phyloP scores from a whole-genome alignment of 2,888 invertebrate genomes.

The Campoplex capitator region DNA sequence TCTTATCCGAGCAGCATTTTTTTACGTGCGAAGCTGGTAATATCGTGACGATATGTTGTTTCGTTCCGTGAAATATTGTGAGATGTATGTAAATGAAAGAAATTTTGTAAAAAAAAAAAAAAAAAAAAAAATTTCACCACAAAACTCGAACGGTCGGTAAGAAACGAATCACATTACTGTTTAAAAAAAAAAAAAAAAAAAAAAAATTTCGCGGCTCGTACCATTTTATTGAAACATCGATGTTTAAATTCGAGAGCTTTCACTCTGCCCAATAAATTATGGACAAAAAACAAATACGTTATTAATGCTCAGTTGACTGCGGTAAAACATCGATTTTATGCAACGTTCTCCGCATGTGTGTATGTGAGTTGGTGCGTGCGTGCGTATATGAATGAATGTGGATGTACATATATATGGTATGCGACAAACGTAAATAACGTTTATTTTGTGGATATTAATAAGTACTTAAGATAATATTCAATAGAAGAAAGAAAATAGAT shows the following conservation, averaged over 20 bases:
- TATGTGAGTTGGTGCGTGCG: background rate
- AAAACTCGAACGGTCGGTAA: background rate
- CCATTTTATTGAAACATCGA: slow-evolving; percentile 9
- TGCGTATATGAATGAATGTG: background rate
- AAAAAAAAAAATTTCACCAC: slow-evolving; percentile 16
- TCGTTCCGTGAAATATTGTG: background rate
- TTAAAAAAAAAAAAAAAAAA: slow-evolving; percentile 11
- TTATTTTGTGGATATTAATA: slow-evolving; percentile 49
- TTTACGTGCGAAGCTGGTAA: slow-evolving; percentile 25
- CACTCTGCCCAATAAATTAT: slow-evolving; percentile 13
- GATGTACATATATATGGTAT: background rate
- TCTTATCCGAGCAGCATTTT: background rate
- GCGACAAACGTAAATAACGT: slow-evolving; percentile 18
- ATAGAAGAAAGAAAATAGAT: background rate
- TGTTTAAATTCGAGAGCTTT: background rate
- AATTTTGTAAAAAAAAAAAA: slow-evolving; percentile 51
- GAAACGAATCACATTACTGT: slow-evolving; percentile 21
- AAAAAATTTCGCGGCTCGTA: slow-evolving; percentile 37
- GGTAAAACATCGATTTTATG: background rate
- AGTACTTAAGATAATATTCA: slow-evolving; percentile 35
- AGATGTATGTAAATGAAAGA: slow-evolving; percentile 28
- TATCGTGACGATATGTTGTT: slow-evolving; percentile 3
- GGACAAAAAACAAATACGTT: background rate
- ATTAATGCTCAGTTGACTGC: background rate
- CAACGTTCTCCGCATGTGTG: background rate